Evolutionary conservation across 2,888 invertebrate species (phyloP), one percentile per base, ranked within the genome.

Genomic region (Pecten maximus): DNA sequence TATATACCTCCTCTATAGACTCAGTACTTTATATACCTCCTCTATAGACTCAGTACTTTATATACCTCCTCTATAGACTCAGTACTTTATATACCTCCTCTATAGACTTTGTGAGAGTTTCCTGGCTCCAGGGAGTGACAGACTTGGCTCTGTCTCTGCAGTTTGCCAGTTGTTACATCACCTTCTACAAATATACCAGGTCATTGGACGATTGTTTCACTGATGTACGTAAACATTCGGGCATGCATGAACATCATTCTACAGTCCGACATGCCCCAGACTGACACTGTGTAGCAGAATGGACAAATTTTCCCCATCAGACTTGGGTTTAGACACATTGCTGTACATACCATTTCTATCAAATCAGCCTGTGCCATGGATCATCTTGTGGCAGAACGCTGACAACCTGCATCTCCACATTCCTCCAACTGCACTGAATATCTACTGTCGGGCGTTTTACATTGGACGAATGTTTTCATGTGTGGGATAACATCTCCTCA

Each of bases 251-350:
- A 35, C 28, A 74, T 74, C 35, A 35, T 35, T 15, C 74, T 74
- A 1, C 74, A 28, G 74, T 74, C 35, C 35, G 35, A 74, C 74
- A 74, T 74, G 74, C 74, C 35, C 35, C 74, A 74, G 74, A 74
- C 74, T 74, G 74, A 74, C 74, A 74, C 35, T 74, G 10, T 8
- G 74, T 74, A 74, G 23, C 35, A 35, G 74, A 28, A 74, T 74
- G 74, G 74, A 74, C 74, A 74, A 74, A 74, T 74, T 74, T 74
- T 28, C 74, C 28, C 6, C 74, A 74, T 74, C 74, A 74, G 74
- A 74, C 12, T 35, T 0, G 35, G 74, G 28, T 74, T 8, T 74
- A 74, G 74, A 74, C 74, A 35, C 74, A 28, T 74, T 10, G 28
- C 3, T 74, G 74, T 74, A 74, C 74, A 74, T 74, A 74, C 74